These are phyloP conservation scores for Pholis gunnellus DNA, from an alignment of 2,113 vertebrate genomes.

Conservation along the genomic window DNA sequence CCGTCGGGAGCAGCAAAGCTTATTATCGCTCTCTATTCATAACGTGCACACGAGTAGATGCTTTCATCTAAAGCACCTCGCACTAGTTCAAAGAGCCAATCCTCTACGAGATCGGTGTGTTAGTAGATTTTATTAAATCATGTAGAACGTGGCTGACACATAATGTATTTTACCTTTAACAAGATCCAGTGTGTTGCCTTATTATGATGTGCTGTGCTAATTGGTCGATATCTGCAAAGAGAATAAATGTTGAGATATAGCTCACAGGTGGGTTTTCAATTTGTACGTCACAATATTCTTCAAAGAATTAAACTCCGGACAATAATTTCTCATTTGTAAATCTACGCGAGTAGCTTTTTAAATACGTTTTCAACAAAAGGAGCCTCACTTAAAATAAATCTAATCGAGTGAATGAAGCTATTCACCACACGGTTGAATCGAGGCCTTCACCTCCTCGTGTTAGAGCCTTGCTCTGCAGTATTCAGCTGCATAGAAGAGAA, in stretches of 20 bases:
- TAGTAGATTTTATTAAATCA: conserved; percentile 2
- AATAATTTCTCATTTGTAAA: neutral
- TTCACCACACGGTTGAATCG: neutral
- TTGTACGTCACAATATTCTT: neutral
- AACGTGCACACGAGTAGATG: conserved; percentile 42
- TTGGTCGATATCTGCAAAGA: neutral
- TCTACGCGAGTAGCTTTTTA: neutral
- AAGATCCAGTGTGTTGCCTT: neutral
- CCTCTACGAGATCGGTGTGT: conserved; percentile 2
- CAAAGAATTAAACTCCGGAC: neutral
- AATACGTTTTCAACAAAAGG: neutral
- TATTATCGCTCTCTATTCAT: conserved; percentile 48
- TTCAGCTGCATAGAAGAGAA: neutral
- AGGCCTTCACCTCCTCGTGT: neutral
- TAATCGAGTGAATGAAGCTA: neutral
- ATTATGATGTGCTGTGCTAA: neutral
- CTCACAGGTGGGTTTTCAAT: neutral
- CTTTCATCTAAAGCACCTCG: conserved; percentile 33
- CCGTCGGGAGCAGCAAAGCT: conserved; percentile 36
- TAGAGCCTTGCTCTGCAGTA: neutral
- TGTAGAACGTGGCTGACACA: neutral
- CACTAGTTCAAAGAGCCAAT: neutral
- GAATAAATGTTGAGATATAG: neutral
- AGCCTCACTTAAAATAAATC: neutral
- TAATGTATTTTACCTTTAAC: neutral